Evolutionary conservation across 2,797 vertebrate species (phyloP), one percentile per base, ranked within the genome.

Genomic region (Anniella stebbinsi): DNA sequence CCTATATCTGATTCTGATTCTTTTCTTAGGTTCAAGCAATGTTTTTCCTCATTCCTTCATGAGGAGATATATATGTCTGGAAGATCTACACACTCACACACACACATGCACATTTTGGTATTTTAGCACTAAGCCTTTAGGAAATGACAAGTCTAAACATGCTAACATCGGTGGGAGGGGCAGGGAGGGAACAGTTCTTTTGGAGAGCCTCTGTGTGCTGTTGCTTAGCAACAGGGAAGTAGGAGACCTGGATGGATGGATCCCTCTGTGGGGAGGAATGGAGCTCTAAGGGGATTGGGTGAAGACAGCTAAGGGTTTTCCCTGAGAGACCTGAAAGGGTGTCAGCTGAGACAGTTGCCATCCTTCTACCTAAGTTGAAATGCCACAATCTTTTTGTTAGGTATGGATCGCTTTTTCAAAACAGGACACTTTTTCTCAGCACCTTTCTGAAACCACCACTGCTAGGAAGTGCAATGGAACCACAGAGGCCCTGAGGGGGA

Each of bases 201-300:
- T 87, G 54, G 75, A 76, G 2, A 23, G 5, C 45, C 75, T 60
- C 54, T 45, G 30, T 36, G 69, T 63, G 36, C 54, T 77, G 85
- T 77, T 76, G 72, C 85, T 36, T 87, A 87, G 85, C 85, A 87
- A 87, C 54, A 63, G 69, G 36, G 54, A 41, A 60, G 84, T 21
- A 86, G 84, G 51, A 76, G 73, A 41, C 36, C 72, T 60, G 54
- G 38, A 57, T 77, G 28, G 85, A 63, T 63, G 21, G 60, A 21
- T 76, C 72, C 18, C 73, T 66, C 28, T 5, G 1, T 77, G 21
- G 72, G 78, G n/a, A 60, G 70, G 70, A 72, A 66, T 6, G 41
- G 18, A 87, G 85, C 38, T 7, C 2, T 3, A 10, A 66, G 28
- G n/a, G 30, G 72, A 73, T 41, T 45, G 54, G 60, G 73, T 28